Conservation (phyloP, 1,140 invertebrate species). For the Drosophila arawakana region DNA sequence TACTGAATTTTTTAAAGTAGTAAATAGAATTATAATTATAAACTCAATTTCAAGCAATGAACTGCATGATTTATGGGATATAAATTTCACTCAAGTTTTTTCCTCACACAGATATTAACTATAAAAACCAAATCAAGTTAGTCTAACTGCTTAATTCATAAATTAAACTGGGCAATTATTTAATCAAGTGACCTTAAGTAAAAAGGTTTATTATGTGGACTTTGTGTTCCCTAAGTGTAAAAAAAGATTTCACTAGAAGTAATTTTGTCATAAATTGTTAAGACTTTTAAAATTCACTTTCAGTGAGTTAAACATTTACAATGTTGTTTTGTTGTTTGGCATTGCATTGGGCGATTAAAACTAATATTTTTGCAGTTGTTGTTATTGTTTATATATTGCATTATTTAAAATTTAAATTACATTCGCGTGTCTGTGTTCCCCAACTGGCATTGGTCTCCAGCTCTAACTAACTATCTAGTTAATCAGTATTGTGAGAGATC, state of each 20-base stretch:
- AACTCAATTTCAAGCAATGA: too few relatives aligned
- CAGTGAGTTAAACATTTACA: constrained; percentile 4
- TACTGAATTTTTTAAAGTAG: too few relatives aligned
- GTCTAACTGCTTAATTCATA: too few relatives aligned
- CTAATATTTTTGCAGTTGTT: constrained; percentile 1
- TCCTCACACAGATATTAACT: too few relatives aligned
- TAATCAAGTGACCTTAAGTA: too few relatives aligned
- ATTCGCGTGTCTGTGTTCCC: constrained; percentile 24
- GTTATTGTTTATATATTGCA: constrained; percentile 17
- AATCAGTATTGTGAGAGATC: constrained; percentile 30
- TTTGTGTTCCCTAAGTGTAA: neutral
- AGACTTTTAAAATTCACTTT: neutral
- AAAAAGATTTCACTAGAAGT: too few relatives aligned
- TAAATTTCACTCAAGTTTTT: too few relatives aligned
- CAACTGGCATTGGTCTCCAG: constrained; percentile 29
- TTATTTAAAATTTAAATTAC: constrained; percentile 37
- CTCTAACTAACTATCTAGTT: neutral
- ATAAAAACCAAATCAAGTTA: too few relatives aligned
- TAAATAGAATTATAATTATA: neutral
- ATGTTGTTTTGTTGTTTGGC: constrained; percentile 28
- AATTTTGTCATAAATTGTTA: constrained; percentile 1
- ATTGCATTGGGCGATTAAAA: constrained; percentile 27
- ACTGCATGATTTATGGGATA: too few relatives aligned
- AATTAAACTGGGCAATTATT: too few relatives aligned
- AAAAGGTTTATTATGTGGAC: neutral